These are phyloP conservation scores for Odontocerum albicorne DNA, from an alignment of 2,888 invertebrate genomes.

Conservation along the genomic window DNA sequence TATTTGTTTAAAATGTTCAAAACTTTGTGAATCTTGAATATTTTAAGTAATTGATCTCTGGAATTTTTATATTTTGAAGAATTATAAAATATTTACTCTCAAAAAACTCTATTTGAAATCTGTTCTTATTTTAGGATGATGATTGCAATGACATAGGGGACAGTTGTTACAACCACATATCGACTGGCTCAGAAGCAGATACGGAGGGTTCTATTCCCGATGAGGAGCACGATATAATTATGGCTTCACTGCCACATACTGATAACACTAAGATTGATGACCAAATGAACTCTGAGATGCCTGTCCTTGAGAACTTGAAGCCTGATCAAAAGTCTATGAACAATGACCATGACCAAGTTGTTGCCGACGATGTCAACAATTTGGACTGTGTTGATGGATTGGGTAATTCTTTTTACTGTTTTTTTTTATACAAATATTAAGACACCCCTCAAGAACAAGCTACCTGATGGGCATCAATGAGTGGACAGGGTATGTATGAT, in stretches of 20 bases:
- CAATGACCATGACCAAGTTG: constrained; percentile 48
- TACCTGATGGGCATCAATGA: no score
- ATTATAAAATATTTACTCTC: no score
- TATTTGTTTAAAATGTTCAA: no score
- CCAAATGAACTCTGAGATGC: constrained; percentile 45
- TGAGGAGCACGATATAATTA: constrained; percentile 41
- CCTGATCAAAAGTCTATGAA: constrained; percentile 40
- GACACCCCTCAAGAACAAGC: no score
- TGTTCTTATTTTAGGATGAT: no score
- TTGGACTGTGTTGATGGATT: constrained; percentile 25
- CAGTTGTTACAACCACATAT: constrained; percentile 40
- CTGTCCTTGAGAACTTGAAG: constrained; percentile 39
- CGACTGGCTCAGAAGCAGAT: constrained; percentile 63
- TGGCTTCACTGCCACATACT: constrained; percentile 30
- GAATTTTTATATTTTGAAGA: no score
- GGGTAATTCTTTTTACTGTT: no score
- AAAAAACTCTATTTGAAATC: no score
- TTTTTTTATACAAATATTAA: no score
- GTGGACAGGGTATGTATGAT: no score
- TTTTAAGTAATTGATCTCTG: no score
- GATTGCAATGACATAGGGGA: constrained; percentile 9
- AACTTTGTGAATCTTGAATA: no score
- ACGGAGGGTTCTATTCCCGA: constrained; percentile 55
- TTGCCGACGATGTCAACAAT: constrained; percentile 5
- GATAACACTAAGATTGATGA: constrained; percentile 42